A percentile compares a stretch with the other conserved stretches of the same genome.
These are phyloP conservation scores for Amazona vittata DNA, from an alignment of 2,113 vertebrate genomes.

Conservation along the genomic window DNA sequence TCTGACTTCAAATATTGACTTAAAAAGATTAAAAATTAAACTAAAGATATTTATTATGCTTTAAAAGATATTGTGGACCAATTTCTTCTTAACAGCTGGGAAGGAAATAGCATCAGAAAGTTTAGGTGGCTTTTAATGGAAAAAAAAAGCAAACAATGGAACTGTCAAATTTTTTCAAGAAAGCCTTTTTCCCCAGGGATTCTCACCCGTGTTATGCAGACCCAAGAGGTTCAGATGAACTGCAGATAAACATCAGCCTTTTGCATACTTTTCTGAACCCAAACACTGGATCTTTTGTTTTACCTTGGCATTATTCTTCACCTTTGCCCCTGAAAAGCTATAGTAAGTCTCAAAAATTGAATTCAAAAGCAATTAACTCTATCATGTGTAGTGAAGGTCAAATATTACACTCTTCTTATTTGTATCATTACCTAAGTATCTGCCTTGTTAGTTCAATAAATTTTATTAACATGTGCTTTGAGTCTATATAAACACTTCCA, in stretches of 20 bases:
- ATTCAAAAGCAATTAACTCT: neutral
- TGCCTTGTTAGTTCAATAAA: neutral
- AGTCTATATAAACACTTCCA: neutral
- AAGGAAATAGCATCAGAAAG: neutral
- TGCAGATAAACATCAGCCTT: neutral
- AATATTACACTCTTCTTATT: neutral
- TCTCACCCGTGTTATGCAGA: neutral
- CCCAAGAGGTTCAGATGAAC: neutral
- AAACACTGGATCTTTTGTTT: slow-evolving; percentile 18
- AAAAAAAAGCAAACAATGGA: neutral
- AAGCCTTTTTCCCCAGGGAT: neutral
- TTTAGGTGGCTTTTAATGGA: neutral
- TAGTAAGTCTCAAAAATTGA: neutral
- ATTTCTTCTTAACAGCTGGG: neutral
- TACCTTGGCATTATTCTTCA: slow-evolving; percentile 9
- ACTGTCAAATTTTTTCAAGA: neutral
- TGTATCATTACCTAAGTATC: neutral
- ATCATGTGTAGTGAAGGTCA: neutral
- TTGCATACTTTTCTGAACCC: neutral
- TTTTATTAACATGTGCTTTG: neutral
- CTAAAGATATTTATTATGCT: neutral
- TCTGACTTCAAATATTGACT: neutral
- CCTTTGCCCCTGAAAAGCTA: neutral
- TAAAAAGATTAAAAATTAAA: neutral
- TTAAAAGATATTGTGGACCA: neutral